Evolutionary conservation across 2,797 vertebrate species (phyloP), one percentile per base, ranked within the genome.

Genomic region (Sebastes oblongus): DNA sequence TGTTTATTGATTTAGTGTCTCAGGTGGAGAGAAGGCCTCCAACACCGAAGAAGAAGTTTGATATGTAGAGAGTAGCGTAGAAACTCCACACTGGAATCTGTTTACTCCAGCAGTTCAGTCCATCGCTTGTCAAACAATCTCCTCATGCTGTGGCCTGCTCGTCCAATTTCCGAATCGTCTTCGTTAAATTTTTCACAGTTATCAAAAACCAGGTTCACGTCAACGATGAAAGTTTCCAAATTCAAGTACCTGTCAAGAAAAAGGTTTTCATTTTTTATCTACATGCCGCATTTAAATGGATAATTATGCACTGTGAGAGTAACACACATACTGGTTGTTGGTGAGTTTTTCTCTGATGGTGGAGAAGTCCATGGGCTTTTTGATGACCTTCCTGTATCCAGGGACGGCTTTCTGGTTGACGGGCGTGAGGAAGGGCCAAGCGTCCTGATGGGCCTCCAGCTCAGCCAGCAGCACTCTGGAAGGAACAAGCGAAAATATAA

Each of bases 141-240:
- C 88, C 97, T 97, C 98, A 99, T 98, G 91, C 94, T 98, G 95
- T 99, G 98, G 79, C 98, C 98, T 34, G 98, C 97, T 84, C 94
- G 96, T 88, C 98, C 98, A 73, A 99, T 98, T 87, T 98, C 97
- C 29, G 98, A 99, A 89, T 99, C 96, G 55, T 99, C 98, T 95
- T 99, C 97, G 72, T 99, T 99, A 91, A 98, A 99, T 81, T 96
- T 97, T 96, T 99, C 97, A 94, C 98, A 99, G 96, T 99, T 99
- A 93, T 99, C 97, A 88, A 99, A 99, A 91, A 99, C 97, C 92
- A 98, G 95, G 94, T 97, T 98, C 92, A 99, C 96, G 73, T 99
- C 98, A 13, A 96, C 87, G 69, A 97, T 96, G 94, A 99, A 99
- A 6, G 96, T 96, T 94, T 98, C 97, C 87, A 97, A 93, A 90